Evolutionary conservation across 2,888 invertebrate genomes (phyloP).

Genomic region (Phorcus lineatus): DNA sequence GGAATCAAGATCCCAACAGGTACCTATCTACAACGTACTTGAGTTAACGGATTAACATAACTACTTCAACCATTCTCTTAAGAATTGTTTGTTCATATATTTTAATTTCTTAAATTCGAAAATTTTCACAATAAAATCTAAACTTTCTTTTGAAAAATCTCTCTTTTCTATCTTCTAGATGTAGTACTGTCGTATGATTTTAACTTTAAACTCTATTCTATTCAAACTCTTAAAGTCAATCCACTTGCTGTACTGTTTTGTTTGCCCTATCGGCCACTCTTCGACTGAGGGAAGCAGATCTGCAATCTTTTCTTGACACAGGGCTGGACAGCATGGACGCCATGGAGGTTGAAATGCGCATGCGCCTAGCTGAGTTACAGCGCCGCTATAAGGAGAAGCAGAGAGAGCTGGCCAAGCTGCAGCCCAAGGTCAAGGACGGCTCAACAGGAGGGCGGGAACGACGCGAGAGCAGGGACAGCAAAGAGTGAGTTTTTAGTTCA

Average conservation of each 20-base stretch:
- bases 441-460: conserved; percentile 34
- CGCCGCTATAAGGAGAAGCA: conserved; percentile 88
- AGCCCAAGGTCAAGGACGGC: conserved; percentile 56
- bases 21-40: conserved; percentile 22
- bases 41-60: background rate
- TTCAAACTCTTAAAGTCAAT: no score
- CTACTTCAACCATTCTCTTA: no score
- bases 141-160: no score
- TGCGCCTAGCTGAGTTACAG: conserved; percentile 87
- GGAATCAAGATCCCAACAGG: conserved; percentile 42
- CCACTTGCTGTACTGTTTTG: background rate
- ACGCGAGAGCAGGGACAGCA: background rate
- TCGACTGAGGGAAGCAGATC: conserved; percentile 65
- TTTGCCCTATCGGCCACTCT: conserved; percentile 30
- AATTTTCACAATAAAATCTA: no score
- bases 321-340: conserved; percentile 68
- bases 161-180: no score
- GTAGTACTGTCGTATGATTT: no score
- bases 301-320: conserved; percentile 63
- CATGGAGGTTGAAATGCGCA: conserved; percentile 86
- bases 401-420: conserved; percentile 82
- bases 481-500: background rate
- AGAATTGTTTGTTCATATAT: no score
- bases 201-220: no score
- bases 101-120: no score